phyloP scores from a whole-genome alignment of 2,888 invertebrate genomes.

The Crepidodera aurea region DNA sequence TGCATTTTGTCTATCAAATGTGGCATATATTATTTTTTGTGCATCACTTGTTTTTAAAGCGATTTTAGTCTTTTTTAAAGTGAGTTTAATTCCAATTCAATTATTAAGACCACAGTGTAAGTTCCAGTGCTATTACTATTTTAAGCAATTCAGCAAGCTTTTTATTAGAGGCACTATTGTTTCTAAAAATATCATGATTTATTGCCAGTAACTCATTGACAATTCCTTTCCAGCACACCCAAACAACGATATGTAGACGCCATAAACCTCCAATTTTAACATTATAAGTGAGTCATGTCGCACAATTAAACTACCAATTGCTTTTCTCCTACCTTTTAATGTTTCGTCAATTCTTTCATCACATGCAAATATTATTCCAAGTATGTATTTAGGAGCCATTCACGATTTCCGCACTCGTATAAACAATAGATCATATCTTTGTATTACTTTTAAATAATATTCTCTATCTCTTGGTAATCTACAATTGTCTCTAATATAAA shows the following conservation, averaged over 20 bases:
- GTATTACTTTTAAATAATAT: conserved; percentile 14
- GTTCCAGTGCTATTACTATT: too few species aligned
- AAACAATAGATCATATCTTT: conserved; percentile 17
- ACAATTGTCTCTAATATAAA: conserved; percentile 10
- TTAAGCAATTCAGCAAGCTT: too few species aligned
- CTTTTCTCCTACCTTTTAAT: conserved; percentile 12
- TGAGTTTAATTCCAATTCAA: too few species aligned
- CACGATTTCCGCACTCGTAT: conserved; percentile 11
- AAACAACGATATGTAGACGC: conserved; percentile 11
- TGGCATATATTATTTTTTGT: too few species aligned
- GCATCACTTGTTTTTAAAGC: too few species aligned
- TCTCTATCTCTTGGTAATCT: conserved; percentile 14
- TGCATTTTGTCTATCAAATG: too few species aligned
- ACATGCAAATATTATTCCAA: conserved; percentile 16
- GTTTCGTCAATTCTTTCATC: conserved; percentile 10
- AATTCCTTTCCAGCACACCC: background rate
- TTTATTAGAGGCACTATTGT: background rate
- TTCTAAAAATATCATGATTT: conserved; percentile 3
- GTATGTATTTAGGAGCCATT: conserved; percentile 12
- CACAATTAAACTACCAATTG: conserved; percentile 8
- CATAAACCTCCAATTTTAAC: conserved; percentile 7
- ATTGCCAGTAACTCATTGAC: background rate
- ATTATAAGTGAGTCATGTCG: conserved; percentile 9
- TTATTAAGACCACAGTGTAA: too few species aligned
- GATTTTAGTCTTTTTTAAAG: too few species aligned